Base-by-base conservation (phyloP, 2,888 invertebrate genomes). In the Opisthograptis luteolata region DNA sequence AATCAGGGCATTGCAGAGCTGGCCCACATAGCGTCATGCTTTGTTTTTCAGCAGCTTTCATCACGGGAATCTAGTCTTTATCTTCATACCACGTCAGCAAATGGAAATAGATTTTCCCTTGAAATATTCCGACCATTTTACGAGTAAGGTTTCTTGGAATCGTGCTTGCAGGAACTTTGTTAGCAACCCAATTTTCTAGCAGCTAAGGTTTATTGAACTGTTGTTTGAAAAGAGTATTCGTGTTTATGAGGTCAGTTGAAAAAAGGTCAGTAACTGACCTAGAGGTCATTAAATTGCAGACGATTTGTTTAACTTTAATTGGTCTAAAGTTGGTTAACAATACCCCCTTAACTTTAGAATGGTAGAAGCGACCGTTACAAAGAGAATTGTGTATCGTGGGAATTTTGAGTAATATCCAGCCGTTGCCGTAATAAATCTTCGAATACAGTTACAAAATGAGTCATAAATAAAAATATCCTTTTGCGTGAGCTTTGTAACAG, bases 1-100 rank as follows among this genome's bases (percentile, higher is more conserved):
- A 87, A 83, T 78, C 78, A 81, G 88, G 85, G 57, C 88, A 87
- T 76, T 87, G 87, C 87, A 82, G 84, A 61, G 71, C 68, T 79
- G 87, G 50, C 86, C 87, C 73, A 87, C 75, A 81, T 87, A 81
- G 59, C 55, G 54, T 64, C 59, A 56, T 43, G 62, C 60, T 68
- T 72, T 75, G 73, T 79, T 75, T 76, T 74, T 70, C 67, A 64
- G 58, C 47, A 64, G 67, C 65, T 59, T 59, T 60, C 58, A 62
- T 65, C 66, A 66, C 51, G 73, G 68, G 69, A 79, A 69, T 78
- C 64, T 73, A 67, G 71, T 49, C 74, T 67, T 66, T 80, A 76
- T 56, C 17, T 15, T 52, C 52, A 31, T 35, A 45, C 55, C 46
- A 58, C 55, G 48, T 35, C 43, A 45, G 58, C 36, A 56, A 49